These are phyloP conservation scores for Gorsachius goisagi DNA, from an alignment of 2,113 vertebrate genomes.

Conservation along the genomic window DNA sequence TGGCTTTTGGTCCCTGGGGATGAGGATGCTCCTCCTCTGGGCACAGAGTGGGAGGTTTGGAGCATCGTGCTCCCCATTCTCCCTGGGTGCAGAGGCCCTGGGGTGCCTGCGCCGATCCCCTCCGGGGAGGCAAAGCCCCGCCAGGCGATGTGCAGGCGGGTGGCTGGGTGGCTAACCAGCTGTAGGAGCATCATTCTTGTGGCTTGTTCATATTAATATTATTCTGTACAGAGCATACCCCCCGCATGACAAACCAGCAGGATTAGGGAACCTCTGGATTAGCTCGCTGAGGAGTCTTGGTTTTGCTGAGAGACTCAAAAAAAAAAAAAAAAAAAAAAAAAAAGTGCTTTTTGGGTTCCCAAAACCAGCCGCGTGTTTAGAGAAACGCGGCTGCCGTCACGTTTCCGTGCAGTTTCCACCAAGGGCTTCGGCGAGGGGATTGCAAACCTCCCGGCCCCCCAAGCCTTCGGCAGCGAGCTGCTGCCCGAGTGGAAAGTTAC, in stretches of 20 bases:
- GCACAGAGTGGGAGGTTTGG: rapidly evolving
- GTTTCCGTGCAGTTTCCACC: rapidly evolving
- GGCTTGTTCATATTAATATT: neutral
- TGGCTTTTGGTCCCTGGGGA: neutral
- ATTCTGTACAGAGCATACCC: rapidly evolving
- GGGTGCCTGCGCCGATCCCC: rapidly evolving
- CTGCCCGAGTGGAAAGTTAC: neutral
- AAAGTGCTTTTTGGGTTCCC: neutral
- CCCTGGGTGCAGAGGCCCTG: rapidly evolving
- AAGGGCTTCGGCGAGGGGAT: too few species aligned
- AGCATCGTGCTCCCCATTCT: rapidly evolving
- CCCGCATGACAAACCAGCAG: neutral
- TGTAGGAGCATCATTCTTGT: neutral
- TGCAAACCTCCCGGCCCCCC: rapidly evolving
- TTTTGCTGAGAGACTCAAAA: neutral
- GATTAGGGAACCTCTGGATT: neutral
- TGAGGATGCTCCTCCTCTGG: neutral
- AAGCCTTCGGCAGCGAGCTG: neutral
- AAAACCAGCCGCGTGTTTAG: rapidly evolving
- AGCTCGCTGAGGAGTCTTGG: too few species aligned
- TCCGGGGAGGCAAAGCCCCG: neutral
- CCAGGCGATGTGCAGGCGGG: rapidly evolving
- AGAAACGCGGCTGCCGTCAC: rapidly evolving
- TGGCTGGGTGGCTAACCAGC: neutral
- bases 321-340: neutral